These are phyloP conservation scores for Sweltsa coloradensis DNA, from an alignment of 1,140 invertebrate genomes.

Conservation along the genomic window DNA sequence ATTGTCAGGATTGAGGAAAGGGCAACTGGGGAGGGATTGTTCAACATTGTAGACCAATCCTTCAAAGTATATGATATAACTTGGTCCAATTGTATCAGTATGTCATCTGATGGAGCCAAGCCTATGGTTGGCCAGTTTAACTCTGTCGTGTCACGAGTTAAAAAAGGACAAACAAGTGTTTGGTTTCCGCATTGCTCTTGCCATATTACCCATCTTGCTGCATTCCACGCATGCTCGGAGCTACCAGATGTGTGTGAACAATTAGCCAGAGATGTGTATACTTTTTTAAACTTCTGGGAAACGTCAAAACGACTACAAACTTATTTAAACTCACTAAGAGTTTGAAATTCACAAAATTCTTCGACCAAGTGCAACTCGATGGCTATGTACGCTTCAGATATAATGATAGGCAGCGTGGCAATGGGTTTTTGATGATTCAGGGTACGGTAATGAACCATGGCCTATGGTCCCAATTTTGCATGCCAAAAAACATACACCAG, in stretches of 20 bases:
- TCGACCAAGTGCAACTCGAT: too few relatives aligned
- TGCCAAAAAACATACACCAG: too few relatives aligned
- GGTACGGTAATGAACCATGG: too few relatives aligned
- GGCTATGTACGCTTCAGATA: too few relatives aligned
- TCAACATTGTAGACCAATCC: slow-evolving; percentile 1
- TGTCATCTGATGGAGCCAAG: slow-evolving; percentile 1
- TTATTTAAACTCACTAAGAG: too few relatives aligned
- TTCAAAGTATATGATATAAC: neutral
- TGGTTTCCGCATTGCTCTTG: slow-evolving; percentile 3
- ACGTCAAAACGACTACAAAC: neutral
- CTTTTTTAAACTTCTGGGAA: neutral
- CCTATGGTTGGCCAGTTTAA: neutral
- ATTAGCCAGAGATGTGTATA: slow-evolving; percentile 1
- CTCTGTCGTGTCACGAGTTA: neutral
- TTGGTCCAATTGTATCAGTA: neutral
- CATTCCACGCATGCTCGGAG: neutral
- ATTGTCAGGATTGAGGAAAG: neutral
- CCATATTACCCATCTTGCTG: neutral
- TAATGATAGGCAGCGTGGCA: too few relatives aligned
- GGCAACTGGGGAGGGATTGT: neutral
- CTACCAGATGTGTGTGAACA: slow-evolving; percentile 3
- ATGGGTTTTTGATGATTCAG: too few relatives aligned
- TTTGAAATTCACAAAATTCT: too few relatives aligned
- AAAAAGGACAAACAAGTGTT: neutral
- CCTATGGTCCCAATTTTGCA: too few relatives aligned